A percentile compares a stretch with the other conserved stretches of the same genome.
Evolutionary conservation across 2,888 invertebrate genomes (phyloP).

Genomic region (Lissonota sp.): DNA sequence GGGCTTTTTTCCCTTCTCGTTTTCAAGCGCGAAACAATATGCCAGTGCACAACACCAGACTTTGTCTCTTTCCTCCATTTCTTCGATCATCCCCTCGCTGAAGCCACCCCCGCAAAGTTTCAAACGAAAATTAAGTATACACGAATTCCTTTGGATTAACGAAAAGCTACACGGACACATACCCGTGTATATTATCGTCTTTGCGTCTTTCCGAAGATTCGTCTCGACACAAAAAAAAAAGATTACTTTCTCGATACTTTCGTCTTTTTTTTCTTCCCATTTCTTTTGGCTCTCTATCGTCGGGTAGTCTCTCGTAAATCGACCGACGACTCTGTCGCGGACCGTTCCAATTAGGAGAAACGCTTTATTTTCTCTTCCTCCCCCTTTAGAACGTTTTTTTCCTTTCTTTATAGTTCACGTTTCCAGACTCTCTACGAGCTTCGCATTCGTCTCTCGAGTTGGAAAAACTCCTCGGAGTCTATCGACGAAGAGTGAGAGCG

Average conservation of each 20-base stretch:
- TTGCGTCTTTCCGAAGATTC: slow-evolving; percentile 31
- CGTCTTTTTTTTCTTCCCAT: slow-evolving; percentile 17
- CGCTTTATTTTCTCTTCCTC: slow-evolving; percentile 59
- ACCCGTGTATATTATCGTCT: neutral
- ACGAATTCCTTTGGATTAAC: slow-evolving; percentile 7
- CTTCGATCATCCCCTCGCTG: slow-evolving; percentile 1
- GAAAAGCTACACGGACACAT: neutral
- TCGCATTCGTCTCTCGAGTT: slow-evolving; percentile 1
- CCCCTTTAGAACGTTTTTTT: neutral
- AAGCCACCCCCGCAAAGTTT: slow-evolving; percentile 5
- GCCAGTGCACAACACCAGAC: slow-evolving; percentile 73
- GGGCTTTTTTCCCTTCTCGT: slow-evolving; percentile 14
- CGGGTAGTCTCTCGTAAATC: slow-evolving; percentile 43
- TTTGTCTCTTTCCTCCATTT: slow-evolving; percentile 50
- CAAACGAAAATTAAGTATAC: slow-evolving; percentile 29
- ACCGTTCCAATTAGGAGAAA: slow-evolving; percentile 66
- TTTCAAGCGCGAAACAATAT: slow-evolving; percentile 77
- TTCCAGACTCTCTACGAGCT: slow-evolving; percentile 5
- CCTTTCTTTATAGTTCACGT: slow-evolving; percentile 38
- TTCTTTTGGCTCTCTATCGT: slow-evolving; percentile 7
- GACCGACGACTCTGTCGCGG: slow-evolving; percentile 41
- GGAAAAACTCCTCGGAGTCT: neutral
- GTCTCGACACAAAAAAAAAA: slow-evolving; percentile 44
- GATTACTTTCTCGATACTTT: slow-evolving; percentile 53
- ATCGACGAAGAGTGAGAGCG: neutral